Conservation (phyloP, 1,140 invertebrate species). For the Rhynchophorus ferrugineus region DNA sequence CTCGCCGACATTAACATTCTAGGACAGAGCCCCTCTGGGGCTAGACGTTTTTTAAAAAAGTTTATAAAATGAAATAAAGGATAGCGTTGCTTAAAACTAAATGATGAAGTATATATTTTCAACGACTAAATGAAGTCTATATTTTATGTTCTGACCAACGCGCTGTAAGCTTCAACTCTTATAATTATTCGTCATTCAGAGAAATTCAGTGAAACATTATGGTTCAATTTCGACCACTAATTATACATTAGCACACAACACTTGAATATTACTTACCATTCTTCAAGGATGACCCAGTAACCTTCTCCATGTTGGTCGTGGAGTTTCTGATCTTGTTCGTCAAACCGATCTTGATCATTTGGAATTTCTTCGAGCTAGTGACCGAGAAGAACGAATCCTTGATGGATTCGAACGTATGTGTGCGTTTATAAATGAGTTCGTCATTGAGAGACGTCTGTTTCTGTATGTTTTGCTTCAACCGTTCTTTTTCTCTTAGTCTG, state of each 20-base stretch:
- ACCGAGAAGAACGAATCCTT: constrained; percentile 65
- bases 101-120: neutral
- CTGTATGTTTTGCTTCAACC: constrained; percentile 75
- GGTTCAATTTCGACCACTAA: too few species aligned
- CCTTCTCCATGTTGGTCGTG: constrained; percentile 71
- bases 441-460: constrained; percentile 85
- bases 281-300: constrained; percentile 52
- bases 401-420: constrained; percentile 60
- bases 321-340: constrained; percentile 68
- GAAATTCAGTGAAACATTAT: too few species aligned
- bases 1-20: too few species aligned
- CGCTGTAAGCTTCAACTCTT: too few species aligned
- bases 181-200: too few species aligned
- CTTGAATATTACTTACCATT: constrained; percentile 27
- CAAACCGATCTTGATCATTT: constrained; percentile 71
- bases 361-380: constrained; percentile 68
- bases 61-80: neutral
- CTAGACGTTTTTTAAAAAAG: too few species aligned
- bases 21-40: too few species aligned
- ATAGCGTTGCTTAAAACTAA: neutral
- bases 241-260: too few species aligned
- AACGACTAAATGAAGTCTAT: too few species aligned
- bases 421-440: constrained; percentile 68
- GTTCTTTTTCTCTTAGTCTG: constrained; percentile 72
- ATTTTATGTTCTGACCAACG: too few species aligned